Evolutionary conservation across 1,140 invertebrate genomes (phyloP).

Genomic region (Anastrepha ludens): DNA sequence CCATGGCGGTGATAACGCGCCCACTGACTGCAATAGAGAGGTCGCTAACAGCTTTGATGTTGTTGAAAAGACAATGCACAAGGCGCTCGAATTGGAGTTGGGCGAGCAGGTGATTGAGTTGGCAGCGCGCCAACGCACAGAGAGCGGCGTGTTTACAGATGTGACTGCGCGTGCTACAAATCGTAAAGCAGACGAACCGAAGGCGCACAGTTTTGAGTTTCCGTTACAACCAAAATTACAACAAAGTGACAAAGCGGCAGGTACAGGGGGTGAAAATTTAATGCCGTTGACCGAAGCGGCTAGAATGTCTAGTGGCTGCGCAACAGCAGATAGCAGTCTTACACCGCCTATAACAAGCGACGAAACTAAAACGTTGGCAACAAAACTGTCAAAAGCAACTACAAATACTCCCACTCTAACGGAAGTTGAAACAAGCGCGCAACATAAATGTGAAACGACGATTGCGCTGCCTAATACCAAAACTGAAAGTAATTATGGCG

Average conservation of each 20-base stretch:
- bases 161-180: not conserved
- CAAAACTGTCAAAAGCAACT: not conserved
- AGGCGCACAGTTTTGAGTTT: not conserved
- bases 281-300: too few relatives aligned
- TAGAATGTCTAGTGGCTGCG: too few relatives aligned
- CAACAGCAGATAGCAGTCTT: too few relatives aligned
- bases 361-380: not conserved
- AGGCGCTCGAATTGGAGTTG: not conserved
- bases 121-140: not conserved
- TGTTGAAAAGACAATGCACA: not conserved
- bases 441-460: slow-evolving; percentile 1
- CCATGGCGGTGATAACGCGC: not conserved
- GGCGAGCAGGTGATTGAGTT: not conserved
- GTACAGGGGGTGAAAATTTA: too few relatives aligned
- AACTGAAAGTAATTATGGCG: not conserved
- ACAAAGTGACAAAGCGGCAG: not conserved
- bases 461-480: not conserved
- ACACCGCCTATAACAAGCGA: not conserved
- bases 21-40: not conserved
- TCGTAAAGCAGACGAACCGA: not conserved
- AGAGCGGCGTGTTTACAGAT: not conserved
- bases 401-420: not conserved
- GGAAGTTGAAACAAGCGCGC: not conserved
- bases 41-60: slow-evolving; percentile 10
- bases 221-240: too few relatives aligned